Conservation (phyloP, 2,113 vertebrate species). For the Arothron firmamentum region DNA sequence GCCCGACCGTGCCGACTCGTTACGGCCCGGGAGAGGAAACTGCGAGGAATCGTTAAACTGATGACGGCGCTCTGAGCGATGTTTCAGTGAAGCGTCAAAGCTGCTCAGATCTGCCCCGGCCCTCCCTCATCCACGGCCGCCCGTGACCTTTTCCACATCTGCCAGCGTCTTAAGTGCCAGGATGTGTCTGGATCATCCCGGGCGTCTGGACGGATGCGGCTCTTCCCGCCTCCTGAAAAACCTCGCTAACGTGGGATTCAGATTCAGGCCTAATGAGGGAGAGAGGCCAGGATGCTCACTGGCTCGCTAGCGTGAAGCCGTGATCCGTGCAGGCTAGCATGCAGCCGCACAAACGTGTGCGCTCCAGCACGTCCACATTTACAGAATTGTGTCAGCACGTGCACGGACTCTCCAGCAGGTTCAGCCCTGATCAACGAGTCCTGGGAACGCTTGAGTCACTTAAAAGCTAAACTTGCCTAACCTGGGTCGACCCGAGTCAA, state of each 20-base stretch:
- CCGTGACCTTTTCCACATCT: conserved; percentile 68
- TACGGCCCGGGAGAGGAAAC: conserved; percentile 16
- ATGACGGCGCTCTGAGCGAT: conserved; percentile 62
- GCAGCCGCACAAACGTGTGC: neutral
- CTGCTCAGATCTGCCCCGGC: conserved; percentile 27
- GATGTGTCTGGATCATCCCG: conserved; percentile 42
- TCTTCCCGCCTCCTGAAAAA: conserved; percentile 16
- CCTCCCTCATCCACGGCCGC: conserved; percentile 21
- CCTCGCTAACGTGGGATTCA: conserved; percentile 4
- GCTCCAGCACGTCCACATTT: neutral
- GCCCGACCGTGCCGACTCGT: conserved; percentile 16
- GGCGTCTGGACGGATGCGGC: conserved; percentile 33
- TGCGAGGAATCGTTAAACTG: conserved; percentile 51
- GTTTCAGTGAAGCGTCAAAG: conserved; percentile 61
- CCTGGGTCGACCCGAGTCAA: no score
- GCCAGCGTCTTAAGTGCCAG: conserved; percentile 36
- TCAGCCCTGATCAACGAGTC: no score
- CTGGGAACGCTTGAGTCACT: no score
- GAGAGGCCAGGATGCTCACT: conserved; percentile 40
- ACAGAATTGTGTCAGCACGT: neutral
- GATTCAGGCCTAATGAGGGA: conserved; percentile 54
- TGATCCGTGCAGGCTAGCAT: neutral
- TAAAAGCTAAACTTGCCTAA: no score
- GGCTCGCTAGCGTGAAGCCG: conserved; percentile 14
- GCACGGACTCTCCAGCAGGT: neutral